Base-by-base conservation (phyloP, 2,797 vertebrate genomes). In the Macroramphosus scolopax region DNA sequence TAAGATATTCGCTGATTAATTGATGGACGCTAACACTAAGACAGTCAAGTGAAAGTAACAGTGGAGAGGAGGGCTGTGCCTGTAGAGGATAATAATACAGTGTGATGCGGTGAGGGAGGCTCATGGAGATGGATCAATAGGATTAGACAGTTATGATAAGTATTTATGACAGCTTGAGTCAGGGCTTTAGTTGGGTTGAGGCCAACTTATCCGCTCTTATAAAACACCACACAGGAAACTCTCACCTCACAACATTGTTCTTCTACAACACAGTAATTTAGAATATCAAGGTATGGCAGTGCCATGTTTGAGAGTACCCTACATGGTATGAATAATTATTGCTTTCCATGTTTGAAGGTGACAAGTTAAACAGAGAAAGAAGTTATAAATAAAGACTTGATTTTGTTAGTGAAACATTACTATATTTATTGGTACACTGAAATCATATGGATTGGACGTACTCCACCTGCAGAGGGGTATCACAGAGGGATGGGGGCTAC, bases 91-190 rank as follows among this genome's bases (percentile, higher is more conserved):
- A 70, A 76, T 63, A 5, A 46, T 29, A 31, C 14, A 31, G n/a
- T 43, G 33, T 48, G 50, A 10, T 10, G 14, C 14, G 40, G 32
- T 22, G 33, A 64, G 56, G 35, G 41, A 40, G 41, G 47, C 10
- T 37, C 26, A 40, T 53, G 57, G 47, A 47, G 36, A 43, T 60
- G 62, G 52, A 75, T 76, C 75, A 74, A 72, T 48, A 18, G 78
- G 81, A 81, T 87, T 86, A 81, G 38, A 68, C 37, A 57, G 50
- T 61, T 79, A 76, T 71, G 61, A 72, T 41, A 71, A 71, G 43
- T 75, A 70, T 67, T 67, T 54, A 69, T 81, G 80, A 75, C 75
- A 72, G 46, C 43, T 63, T 70, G 63, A 65, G 52, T 68, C 47
- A 38, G 39, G 53, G 59, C 52, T 68, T 38, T 28, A 34, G 39